Percentiles rank a stretch among this genome's conserved stretches.
Evolutionary conservation across 2,113 vertebrate species (phyloP).

Genomic region (Poicephalus gulielmi): DNA sequence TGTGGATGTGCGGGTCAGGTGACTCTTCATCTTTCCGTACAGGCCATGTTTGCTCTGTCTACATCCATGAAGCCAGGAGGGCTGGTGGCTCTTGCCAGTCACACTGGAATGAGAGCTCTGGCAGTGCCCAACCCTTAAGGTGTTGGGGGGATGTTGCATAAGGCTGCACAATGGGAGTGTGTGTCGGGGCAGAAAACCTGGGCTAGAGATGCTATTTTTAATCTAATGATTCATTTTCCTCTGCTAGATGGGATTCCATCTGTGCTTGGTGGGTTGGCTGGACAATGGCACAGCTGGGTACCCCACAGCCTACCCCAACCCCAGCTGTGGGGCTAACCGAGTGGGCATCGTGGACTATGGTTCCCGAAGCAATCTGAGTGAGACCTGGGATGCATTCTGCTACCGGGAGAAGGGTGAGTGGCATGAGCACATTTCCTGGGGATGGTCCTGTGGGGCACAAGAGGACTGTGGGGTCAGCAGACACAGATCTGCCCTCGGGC

Average conservation of each 20-base stretch:
- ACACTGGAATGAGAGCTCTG: background rate
- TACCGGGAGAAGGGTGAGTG: constrained; percentile 73
- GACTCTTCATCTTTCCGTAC: no score
- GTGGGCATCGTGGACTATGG: constrained; percentile 87
- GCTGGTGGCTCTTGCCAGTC: background rate
- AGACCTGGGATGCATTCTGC: constrained; percentile 90
- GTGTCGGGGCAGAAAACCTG: background rate
- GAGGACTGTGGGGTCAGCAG: background rate
- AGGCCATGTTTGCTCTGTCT: background rate
- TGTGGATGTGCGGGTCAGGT: background rate
- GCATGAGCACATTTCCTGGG: fast-evolving
- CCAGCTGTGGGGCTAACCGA: constrained; percentile 81
- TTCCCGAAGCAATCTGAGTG: constrained; percentile 61
- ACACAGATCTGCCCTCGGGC: background rate
- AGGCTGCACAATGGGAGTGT: background rate
- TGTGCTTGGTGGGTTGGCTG: constrained; percentile 91
- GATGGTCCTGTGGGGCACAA: background rate
- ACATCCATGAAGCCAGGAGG: background rate
- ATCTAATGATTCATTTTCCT: background rate
- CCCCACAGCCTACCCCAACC: constrained; percentile 83
- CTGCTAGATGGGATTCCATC: constrained; percentile 88
- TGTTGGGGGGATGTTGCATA: fast-evolving
- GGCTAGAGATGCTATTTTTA: background rate
- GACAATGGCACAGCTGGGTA: constrained; percentile 84
- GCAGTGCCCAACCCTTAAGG: background rate